phyloP scores from a whole-genome alignment of 2,113 vertebrate species.

The Panthera leo region DNA sequence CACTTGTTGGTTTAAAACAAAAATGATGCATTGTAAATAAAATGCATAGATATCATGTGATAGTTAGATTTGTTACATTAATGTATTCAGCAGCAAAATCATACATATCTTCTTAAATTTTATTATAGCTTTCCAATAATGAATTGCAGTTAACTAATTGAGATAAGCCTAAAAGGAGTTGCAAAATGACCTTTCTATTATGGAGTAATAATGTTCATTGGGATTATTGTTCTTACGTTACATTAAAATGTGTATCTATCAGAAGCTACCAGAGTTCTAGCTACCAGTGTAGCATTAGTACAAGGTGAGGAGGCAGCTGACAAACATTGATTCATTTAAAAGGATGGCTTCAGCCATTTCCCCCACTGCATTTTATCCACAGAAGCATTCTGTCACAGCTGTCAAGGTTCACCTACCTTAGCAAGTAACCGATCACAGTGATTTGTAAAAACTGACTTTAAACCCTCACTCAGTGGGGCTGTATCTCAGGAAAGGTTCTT shows the following conservation, averaged over 20 bases:
- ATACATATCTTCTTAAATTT: background rate
- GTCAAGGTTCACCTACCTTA: slow-evolving; percentile 70
- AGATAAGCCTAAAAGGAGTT: background rate
- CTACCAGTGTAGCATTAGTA: slow-evolving; percentile 41
- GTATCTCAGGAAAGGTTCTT: slow-evolving; percentile 66
- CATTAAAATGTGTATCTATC: slow-evolving; percentile 42
- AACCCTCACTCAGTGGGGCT: slow-evolving; percentile 48
- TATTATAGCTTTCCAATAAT: background rate
- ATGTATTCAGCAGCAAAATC: background rate
- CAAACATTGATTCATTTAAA: slow-evolving; percentile 68
- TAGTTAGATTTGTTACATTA: background rate
- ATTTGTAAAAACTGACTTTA: slow-evolving; percentile 78
- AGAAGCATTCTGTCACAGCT: slow-evolving; percentile 76
- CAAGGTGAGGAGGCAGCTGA: slow-evolving; percentile 57
- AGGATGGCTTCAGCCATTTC: slow-evolving; percentile 62
- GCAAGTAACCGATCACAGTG: slow-evolving; percentile 60
- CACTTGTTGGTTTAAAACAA: background rate
- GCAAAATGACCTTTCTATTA: background rate
- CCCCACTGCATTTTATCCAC: slow-evolving; percentile 66
- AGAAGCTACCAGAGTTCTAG: slow-evolving; percentile 37
- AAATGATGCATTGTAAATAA: background rate
- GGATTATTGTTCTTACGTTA: background rate
- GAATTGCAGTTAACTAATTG: slow-evolving; percentile 25
- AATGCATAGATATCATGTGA: background rate
- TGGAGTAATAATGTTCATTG: background rate